Percentiles rank a stretch among this genome's conserved stretches.
Conservation (phyloP, 2,888 invertebrate species). For the Palloptera scutellata region DNA sequence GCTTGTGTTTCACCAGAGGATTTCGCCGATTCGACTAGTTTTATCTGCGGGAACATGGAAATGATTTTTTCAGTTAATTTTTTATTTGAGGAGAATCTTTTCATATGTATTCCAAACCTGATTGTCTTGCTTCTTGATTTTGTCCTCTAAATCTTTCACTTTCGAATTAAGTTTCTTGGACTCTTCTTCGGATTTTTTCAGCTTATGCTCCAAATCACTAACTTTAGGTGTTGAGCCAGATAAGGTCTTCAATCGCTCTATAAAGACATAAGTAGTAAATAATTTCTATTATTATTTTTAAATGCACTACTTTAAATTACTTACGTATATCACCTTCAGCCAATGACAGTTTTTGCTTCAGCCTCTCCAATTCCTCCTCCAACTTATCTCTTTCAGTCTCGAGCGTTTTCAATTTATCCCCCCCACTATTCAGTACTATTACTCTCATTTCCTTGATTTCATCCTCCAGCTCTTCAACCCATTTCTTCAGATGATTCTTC, state of each 20-base stretch:
- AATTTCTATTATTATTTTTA: background rate
- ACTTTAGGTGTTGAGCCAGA: constrained; percentile 68
- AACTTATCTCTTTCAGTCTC: constrained; percentile 73
- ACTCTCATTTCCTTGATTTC: constrained; percentile 73
- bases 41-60: constrained; percentile 49
- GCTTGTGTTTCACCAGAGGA: constrained; percentile 64
- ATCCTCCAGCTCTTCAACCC: constrained; percentile 86
- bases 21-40: constrained; percentile 65
- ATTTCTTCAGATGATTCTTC: constrained; percentile 70
- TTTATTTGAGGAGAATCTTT: too few relatives aligned
- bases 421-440: constrained; percentile 61
- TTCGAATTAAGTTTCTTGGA: constrained; percentile 69
- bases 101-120: constrained; percentile 48
- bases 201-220: constrained; percentile 72
- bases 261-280: background rate
- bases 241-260: constrained; percentile 53
- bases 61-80: background rate
- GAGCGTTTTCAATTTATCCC: constrained; percentile 66
- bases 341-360: constrained; percentile 72
- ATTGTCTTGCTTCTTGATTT: constrained; percentile 66
- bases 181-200: constrained; percentile 76
- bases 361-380: constrained; percentile 72
- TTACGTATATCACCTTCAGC: constrained; percentile 65
- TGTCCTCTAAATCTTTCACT: constrained; percentile 65
- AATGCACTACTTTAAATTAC: constrained; percentile 24